Base-by-base conservation (phyloP, 2,113 vertebrate species). In the Panthera tigris region DNA sequence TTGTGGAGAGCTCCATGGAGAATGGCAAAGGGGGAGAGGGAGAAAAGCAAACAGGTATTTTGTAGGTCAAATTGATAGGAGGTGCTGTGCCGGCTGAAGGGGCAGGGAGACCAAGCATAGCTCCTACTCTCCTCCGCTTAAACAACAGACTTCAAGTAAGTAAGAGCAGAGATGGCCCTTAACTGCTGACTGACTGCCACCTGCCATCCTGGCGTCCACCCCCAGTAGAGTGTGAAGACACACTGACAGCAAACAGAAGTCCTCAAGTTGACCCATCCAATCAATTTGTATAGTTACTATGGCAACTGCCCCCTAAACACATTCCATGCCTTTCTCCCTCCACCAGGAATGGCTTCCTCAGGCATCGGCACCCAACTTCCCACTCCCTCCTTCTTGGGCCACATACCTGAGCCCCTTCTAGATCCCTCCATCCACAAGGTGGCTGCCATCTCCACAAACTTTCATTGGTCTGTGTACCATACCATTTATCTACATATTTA, bases 351-450 rank as follows among this genome's bases (percentile, higher is more conserved):
- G 57, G 25, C 13, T 25, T 39, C 10, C 41, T 50, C 33, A n/a
- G 14, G 3, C 5, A 21, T 83, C n/a, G 16, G 27, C 0, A 39
- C 11, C 1, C 7, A 15, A 4, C 27, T 27, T n/a, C 57, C 9
- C 7, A 9, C 18, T 19, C 25, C 33, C 41, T 29, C 6, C 2
- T 12, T 31, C 65, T 0, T 21, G 68, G 12, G 16, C 0, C 33
- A 3, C 7, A 71, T 2, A 10, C 11, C 48, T n/a, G 13, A 55
- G 1, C 4, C 3, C 7, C 69, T 94, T 39, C 39, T 13, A 50
- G 36, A 13, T 11, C 5, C n/a, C 4, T 15, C 9, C 33, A 80
- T 0, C 19, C 3, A 5, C 1, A 0, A 7, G 0, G 5, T 25
- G 7, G 12, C n/a, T 63, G 3, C 12, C 14, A 33, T 93, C 10